Base-by-base conservation (phyloP, 2,888 invertebrate genomes). In the Cistogaster globosa region DNA sequence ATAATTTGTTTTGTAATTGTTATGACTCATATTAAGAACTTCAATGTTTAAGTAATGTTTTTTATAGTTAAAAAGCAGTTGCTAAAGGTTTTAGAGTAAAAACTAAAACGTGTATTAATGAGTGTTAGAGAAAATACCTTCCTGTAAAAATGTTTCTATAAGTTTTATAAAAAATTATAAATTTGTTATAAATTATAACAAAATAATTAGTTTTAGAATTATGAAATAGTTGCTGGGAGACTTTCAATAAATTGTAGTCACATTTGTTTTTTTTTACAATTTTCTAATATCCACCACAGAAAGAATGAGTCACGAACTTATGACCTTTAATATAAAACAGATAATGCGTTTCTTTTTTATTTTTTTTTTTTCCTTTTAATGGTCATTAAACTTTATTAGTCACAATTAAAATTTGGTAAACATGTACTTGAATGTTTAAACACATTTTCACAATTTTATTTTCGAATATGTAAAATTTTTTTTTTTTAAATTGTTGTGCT, bases 1-100 rank as follows among this genome's bases (percentile, higher is more conserved):
- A 60, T 80, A 80, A 80, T 80, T 68, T 80, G 74, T 74, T 80
- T 80, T 68, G 67, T 67, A 74, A 80, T 67, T 67, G 67, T 67
- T 80, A 72, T 83, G 82, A 83, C 69, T 82, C 82, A 82, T 76
- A 16, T 76, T 48, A 71, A 83, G 82, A 67, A 83, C 82, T 83
- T 82, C 26, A 65, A 58, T 80, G 76, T 65, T 83, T 42, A 83
- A 71, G 65, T 53, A 71, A 32, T 12, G 71, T 71, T 65, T 71
- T 71, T 65, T 76, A 57, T 68, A 48, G 48, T 65, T 80, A 26
- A 62, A 57, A 26, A 42, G 42, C 63, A 62, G 20, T 38, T 72
- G 60, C 71, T 72, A 51, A 48, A 65, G 62, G 38, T 9, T 38
- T 42, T n/a, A 42, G 32, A 20, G 16, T 62, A 62, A 45, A 45